Base-by-base conservation (phyloP, 2,888 invertebrate species). In the Sialis fuliginosa region DNA sequence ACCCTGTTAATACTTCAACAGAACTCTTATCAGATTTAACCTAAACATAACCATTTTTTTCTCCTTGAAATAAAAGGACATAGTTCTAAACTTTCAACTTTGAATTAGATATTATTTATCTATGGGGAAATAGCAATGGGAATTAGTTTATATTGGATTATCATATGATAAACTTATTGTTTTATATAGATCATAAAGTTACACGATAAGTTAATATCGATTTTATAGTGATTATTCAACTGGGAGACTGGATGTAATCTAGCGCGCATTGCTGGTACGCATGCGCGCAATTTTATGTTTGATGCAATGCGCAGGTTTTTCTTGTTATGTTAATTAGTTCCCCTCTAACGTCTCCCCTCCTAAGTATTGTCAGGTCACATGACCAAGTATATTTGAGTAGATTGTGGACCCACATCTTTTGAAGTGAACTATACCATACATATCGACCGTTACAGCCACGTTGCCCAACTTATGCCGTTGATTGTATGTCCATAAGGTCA, bases 391-490 rank as follows among this genome's bases (percentile, higher is more conserved):
- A n/a, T 12, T 12, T 6, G n/a, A 37, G 37, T 22, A 22, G 22
- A 22, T 22, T 22, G 22, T 22, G 22, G 12, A 10, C 37, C 8
- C 10, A 37, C 10, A 10, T 37, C 37, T 37, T 45, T 45, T 45
- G 34, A 39, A 32, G 34, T 22, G 35, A 33, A 45, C 45, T 45
- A 35, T 45, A 45, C 45, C 39, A 35, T 45, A 45, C 45, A 31
- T 47, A 47, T 47, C 42, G 47, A 47, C 47, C 47, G 47, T 47
- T 47, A 47, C 39, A 42, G 47, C 47, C 35, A 30, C 22, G 47
- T 47, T 47, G 47, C 47, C 42, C 42, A 42, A 42, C 42, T 37
- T 47, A 35, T 39, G 31, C 39, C 42, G 42, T 42, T 32, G 37
- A 42, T 42, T 35, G 32, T 42, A 37, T 35, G 32, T 30, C 39